Evolutionary conservation across 2,113 vertebrate genomes (phyloP), one percentile per base, ranked within the genome.

Genomic region (Pelodiscus sinensis): DNA sequence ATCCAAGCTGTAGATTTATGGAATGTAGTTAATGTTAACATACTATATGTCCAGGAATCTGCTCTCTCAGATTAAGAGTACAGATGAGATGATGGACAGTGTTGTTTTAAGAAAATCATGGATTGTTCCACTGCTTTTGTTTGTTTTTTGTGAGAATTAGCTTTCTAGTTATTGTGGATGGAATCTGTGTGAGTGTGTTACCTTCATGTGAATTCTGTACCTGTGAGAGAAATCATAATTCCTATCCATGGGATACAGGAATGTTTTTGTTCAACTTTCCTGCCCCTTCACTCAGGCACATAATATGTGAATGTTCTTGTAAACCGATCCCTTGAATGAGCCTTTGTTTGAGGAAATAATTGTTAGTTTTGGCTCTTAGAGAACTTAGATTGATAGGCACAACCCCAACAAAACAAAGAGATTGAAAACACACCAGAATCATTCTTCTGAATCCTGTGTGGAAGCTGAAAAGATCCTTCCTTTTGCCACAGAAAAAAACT

Each of bases 341-440:
- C 96, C 94, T 97, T 97, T 98, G 98, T 98, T 97, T 56, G 84
- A 84, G 89, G 77, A 84, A 92, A 95, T 96, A 94, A 94, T 91
- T 98, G 97, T 97, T 97, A 95, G 97, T 97, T 97, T 98, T 97
- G 98, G 97, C 97, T 97, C 92, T 83, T 85, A 24, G 31, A 93
- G 95, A 95, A 93, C 95, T 90, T 87, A 96, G 94, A 81, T 44
- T 96, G 96, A 92, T 94, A 96, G 86, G 75, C 94, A 93, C 87
- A 97, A 62, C 94, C 93, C 89, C 83, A 94, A 0, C 90, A 97
- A 94, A 95, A 93, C 84, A 85, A 94, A 80, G 92, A 96, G 92
- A 94, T 95, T 81, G 93, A 92, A 96, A 96, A 95, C 92, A 93
- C 95, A 96, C 81, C 92, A 81, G 91, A 95, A 93, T 93, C 94